Conservation (phyloP, 2,888 invertebrate species). For the Sphaerophoria taeniata region DNA sequence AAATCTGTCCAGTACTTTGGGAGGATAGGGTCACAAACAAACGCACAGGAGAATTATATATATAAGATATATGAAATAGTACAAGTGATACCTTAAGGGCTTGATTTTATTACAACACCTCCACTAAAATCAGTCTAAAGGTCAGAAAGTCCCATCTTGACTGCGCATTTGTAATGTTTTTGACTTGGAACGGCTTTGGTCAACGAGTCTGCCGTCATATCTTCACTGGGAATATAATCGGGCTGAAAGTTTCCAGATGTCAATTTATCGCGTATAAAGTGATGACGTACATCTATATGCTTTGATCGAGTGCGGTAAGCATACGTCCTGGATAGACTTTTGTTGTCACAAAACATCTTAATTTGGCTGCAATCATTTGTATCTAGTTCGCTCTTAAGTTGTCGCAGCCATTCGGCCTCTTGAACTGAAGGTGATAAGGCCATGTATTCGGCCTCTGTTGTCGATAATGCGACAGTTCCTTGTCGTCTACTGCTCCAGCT, state of each 20-base stretch:
- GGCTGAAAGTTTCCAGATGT: neutral
- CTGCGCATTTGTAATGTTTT: conserved; percentile 9
- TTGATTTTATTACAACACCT: conserved; percentile 4
- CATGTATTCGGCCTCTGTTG: conserved; percentile 5
- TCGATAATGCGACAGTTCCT: neutral
- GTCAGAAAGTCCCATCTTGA: neutral
- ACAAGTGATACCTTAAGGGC: neutral
- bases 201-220: neutral
- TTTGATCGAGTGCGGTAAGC: neutral
- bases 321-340: neutral
- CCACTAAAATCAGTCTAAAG: conserved; percentile 19
- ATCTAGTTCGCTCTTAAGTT: neutral
- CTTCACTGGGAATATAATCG: neutral
- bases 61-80: no score
- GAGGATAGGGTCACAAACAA: no score
- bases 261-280: conserved; percentile 1
- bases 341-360: neutral
- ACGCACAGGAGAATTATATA: no score
- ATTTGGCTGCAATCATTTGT: neutral
- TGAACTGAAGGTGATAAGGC: neutral
- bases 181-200: conserved; percentile 12
- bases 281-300: conserved; percentile 10
- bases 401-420: neutral
- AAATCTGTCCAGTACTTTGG: no score
- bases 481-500: neutral